Percentiles rank a stretch among this genome's conserved stretches.
These are phyloP conservation scores for Julus scanicus DNA, from an alignment of 2,888 invertebrate genomes.

Conservation along the genomic window DNA sequence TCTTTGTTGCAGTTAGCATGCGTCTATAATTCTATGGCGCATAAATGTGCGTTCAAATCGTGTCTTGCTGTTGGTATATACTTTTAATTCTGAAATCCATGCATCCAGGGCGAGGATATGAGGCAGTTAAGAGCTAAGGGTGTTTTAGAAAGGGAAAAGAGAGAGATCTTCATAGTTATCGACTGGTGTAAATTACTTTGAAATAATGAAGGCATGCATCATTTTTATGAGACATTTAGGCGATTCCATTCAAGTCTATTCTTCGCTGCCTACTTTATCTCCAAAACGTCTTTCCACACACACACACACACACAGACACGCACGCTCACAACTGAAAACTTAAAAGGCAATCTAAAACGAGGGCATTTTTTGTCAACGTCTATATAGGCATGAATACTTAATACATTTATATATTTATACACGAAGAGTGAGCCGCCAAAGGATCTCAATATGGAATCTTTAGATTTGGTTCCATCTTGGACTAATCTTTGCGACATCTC, in stretches of 20 bases:
- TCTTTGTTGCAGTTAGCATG: constrained; percentile 42
- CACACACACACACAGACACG: neutral
- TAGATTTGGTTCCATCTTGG: neutral
- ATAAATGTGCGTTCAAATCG: constrained; percentile 17
- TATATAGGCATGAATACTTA: neutral
- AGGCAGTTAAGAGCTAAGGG: constrained; percentile 49
- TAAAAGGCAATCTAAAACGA: constrained; percentile 35
- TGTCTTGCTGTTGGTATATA: constrained; percentile 8
- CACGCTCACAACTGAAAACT: constrained; percentile 21
- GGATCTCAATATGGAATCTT: neutral
- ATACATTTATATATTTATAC: constrained; percentile 42
- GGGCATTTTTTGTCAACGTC: constrained; percentile 40
- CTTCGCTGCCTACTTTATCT: constrained; percentile 45
- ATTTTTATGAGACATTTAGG: constrained; percentile 56
- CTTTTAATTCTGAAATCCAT: constrained; percentile 36
- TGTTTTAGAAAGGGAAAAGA: constrained; percentile 43
- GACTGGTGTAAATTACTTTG: constrained; percentile 56
- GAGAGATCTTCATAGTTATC: constrained; percentile 49
- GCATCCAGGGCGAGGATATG: constrained; percentile 39
- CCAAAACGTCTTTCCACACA: constrained; percentile 24
- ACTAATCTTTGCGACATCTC: neutral
- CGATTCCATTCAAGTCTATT: constrained; percentile 54
- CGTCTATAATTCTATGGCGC: neutral
- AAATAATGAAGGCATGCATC: constrained; percentile 56
- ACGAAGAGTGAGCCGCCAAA: neutral